These are phyloP conservation scores for Drusus annulatus DNA, from an alignment of 1,140 invertebrate genomes.

Conservation along the genomic window DNA sequence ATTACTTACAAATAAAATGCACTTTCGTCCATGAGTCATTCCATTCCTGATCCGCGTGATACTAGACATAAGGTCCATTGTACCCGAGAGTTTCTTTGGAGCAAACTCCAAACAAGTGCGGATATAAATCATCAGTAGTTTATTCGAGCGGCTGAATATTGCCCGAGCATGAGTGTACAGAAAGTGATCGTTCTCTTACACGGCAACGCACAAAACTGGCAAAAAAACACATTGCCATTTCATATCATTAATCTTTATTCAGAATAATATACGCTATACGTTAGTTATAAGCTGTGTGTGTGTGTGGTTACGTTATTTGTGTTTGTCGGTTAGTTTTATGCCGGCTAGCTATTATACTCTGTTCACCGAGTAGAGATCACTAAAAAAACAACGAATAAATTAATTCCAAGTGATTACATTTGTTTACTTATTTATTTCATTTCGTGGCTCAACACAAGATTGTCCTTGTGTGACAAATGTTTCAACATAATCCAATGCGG, in stretches of 20 bases:
- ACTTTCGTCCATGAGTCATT: too few relatives aligned
- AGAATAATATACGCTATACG: not conserved
- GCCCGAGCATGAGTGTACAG: slow-evolving; percentile 18
- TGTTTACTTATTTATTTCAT: too few relatives aligned
- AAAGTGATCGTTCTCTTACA: slow-evolving; percentile 14
- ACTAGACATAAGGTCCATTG: too few relatives aligned
- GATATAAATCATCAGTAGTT: not conserved
- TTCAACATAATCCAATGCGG: too few relatives aligned
- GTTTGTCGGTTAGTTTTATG: not conserved
- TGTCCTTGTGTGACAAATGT: too few relatives aligned
- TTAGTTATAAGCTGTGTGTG: not conserved
- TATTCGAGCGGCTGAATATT: slow-evolving; percentile 12
- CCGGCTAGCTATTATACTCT: not conserved
- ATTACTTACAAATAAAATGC: too few relatives aligned
- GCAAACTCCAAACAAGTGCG: too few relatives aligned
- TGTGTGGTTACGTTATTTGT: not conserved
- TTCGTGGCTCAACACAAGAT: too few relatives aligned
- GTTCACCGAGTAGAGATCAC: not conserved
- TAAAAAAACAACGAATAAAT: too few relatives aligned
- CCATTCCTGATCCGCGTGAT: too few relatives aligned
- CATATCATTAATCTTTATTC: slow-evolving; percentile 42
- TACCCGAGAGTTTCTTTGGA: too few relatives aligned
- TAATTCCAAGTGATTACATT: too few relatives aligned
- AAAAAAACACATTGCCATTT: slow-evolving; percentile 37
- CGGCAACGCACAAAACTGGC: slow-evolving; percentile 2